These are phyloP conservation scores for Agrenia bidenticulata DNA, from an alignment of 2,888 invertebrate genomes.

Conservation along the genomic window DNA sequence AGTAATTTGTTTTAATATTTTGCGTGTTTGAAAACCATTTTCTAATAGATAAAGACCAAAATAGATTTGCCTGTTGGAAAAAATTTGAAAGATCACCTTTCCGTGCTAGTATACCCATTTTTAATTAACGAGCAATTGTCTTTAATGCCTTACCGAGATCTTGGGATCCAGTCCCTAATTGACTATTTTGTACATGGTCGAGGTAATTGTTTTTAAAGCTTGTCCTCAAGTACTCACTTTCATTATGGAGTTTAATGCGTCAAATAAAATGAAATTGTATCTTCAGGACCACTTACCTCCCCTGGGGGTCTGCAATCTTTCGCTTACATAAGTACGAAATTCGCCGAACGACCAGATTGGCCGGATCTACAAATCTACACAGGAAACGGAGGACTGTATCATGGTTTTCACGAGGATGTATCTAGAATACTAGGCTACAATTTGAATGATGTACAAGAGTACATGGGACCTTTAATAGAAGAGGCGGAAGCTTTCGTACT, in stretches of 20 bases:
- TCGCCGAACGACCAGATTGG: conserved; percentile 36
- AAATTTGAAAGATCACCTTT: conserved; percentile 46
- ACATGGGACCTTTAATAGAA: background rate
- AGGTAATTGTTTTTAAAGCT: conserved; percentile 25
- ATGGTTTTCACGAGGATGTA: conserved; percentile 21
- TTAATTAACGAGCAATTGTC: conserved; percentile 32
- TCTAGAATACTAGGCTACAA: background rate
- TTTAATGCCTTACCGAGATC: conserved; percentile 42
- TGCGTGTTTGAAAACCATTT: too few relatives aligned
- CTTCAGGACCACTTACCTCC: conserved; percentile 79
- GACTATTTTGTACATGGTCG: conserved; percentile 42
- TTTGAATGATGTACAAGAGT: background rate
- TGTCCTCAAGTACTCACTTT: background rate
- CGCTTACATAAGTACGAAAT: conserved; percentile 70
- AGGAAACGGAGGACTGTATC: conserved; percentile 18
- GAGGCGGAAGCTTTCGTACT: conserved; percentile 38
- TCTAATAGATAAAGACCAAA: conserved; percentile 39
- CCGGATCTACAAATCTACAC: conserved; percentile 47
- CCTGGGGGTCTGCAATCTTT: conserved; percentile 84
- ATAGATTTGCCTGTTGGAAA: conserved; percentile 48
- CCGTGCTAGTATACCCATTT: conserved; percentile 22
- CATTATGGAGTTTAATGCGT: background rate
- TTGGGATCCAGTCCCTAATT: conserved; percentile 25
- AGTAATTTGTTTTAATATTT: conserved; percentile 3
- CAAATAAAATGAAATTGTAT: conserved; percentile 62